Percentiles rank a stretch among this genome's conserved stretches.
Conservation (phyloP, 2,113 vertebrate species). For the Aspidoscelis tigris region DNA sequence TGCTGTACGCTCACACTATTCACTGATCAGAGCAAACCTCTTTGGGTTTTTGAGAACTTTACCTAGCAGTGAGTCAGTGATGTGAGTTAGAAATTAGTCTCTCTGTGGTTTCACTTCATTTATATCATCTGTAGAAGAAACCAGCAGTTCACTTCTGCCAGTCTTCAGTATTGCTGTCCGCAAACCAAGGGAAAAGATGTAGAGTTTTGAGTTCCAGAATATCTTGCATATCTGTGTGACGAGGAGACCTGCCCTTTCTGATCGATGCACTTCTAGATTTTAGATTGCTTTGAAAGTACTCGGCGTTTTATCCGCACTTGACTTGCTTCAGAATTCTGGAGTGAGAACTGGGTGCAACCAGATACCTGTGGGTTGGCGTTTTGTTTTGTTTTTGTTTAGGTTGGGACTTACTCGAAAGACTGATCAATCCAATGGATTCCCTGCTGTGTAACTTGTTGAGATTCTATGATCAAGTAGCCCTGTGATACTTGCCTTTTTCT, state of each 20-base stretch:
- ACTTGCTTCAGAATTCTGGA: constrained; percentile 20
- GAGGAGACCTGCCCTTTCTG: constrained; percentile 38
- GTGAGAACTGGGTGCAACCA: neutral
- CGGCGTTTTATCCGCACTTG: constrained; percentile 38
- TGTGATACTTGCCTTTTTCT: constrained; percentile 48
- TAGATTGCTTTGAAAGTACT: constrained; percentile 37
- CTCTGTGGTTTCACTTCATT: constrained; percentile 8
- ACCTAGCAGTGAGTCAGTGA: constrained; percentile 34
- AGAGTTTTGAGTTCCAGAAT: constrained; percentile 45
- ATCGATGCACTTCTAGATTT: constrained; percentile 41
- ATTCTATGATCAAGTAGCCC: constrained; percentile 23
- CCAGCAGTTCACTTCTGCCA: constrained; percentile 1
- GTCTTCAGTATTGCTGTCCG: constrained; percentile 13
- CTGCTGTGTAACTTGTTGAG: constrained; percentile 17
- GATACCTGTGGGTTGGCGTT: neutral
- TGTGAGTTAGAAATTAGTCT: neutral
- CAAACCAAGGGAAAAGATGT: constrained; percentile 21
- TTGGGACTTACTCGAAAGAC: constrained; percentile 26
- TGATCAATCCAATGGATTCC: constrained; percentile 30
- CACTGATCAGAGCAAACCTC: constrained; percentile 36
- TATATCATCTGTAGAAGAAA: constrained; percentile 40
- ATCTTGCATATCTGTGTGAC: constrained; percentile 32
- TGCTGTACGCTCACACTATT: constrained; percentile 19
- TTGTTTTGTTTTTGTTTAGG: too few relatives aligned
- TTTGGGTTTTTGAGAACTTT: constrained; percentile 36